Evolutionary conservation across 2,888 invertebrate species (phyloP).

Genomic region (Microplitis manilae): DNA sequence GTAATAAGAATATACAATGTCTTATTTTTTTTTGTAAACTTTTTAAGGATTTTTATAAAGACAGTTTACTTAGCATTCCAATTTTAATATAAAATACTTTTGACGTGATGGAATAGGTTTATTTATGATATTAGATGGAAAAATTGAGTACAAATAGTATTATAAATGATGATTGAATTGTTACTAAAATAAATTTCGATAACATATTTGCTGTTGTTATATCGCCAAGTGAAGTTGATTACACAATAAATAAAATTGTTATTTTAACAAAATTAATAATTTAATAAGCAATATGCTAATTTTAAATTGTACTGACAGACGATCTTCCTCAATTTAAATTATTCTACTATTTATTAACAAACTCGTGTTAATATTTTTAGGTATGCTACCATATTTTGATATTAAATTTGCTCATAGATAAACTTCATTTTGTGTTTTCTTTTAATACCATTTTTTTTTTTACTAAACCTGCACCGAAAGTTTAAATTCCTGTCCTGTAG

Average conservation of each 20-base stretch:
- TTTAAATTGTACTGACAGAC: constrained; percentile 8
- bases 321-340: neutral
- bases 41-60: neutral
- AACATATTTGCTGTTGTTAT: neutral
- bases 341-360: constrained; percentile 35
- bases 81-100: neutral
- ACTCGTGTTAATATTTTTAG: constrained; percentile 38
- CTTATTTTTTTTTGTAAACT: neutral
- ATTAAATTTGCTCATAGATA: constrained; percentile 46
- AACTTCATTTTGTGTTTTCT: constrained; percentile 7
- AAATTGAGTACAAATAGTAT: constrained; percentile 58
- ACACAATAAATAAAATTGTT: neutral
- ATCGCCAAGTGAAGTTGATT: neutral
- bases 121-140: constrained; percentile 46
- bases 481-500: too few relatives aligned
- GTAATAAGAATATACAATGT: neutral
- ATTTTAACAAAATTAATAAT: neutral
- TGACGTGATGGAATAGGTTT: neutral
- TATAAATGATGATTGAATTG: constrained; percentile 23
- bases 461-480: neutral
- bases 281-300: neutral
- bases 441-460: neutral
- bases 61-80: neutral
- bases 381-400: constrained; percentile 50
- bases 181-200: constrained; percentile 12